These are phyloP conservation scores for Drosophila borealis DNA, from an alignment of 2,888 invertebrate species.

Conservation along the genomic window DNA sequence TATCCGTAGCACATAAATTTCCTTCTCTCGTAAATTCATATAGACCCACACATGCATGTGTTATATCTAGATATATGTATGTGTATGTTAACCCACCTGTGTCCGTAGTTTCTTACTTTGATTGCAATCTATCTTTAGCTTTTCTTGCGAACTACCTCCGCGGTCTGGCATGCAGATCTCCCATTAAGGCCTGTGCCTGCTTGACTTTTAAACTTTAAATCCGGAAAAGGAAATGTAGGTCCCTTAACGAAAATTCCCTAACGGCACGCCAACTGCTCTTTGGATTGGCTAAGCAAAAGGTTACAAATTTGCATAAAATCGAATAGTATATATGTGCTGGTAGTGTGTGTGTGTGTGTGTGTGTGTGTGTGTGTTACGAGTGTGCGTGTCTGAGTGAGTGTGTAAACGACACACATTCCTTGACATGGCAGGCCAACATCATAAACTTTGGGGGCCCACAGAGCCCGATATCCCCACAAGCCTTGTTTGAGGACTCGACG, in stretches of 20 bases:
- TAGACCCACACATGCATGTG: neutral
- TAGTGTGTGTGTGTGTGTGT: conserved; percentile 7
- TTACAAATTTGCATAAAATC: conserved; percentile 76
- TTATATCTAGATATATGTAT: neutral
- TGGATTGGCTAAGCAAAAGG: conserved; percentile 54
- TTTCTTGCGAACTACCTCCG: conserved; percentile 1
- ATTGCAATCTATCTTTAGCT: conserved; percentile 64
- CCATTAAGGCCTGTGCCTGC: conserved; percentile 44
- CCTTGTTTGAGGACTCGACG: conserved; percentile 24
- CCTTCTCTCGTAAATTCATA: neutral
- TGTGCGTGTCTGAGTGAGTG: conserved; percentile 9
- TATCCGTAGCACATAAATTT: conserved; percentile 11
- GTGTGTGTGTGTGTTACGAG: conserved; percentile 3
- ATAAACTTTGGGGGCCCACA: conserved; percentile 41
- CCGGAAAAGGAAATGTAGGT: conserved; percentile 58
- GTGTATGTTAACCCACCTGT: conserved; percentile 10
- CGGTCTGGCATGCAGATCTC: conserved; percentile 52
- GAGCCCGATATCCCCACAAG: conserved; percentile 20
- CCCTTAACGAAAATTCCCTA: conserved; percentile 43
- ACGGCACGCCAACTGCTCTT: conserved; percentile 61
- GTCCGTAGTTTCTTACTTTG: conserved; percentile 24
- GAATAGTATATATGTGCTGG: conserved; percentile 50
- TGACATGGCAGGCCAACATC: conserved; percentile 43
- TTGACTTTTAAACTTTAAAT: conserved; percentile 74
- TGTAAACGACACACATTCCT: conserved; percentile 47